Evolutionary conservation across 2,113 vertebrate genomes (phyloP), one percentile per base, ranked within the genome.

Genomic region (Lepisosteus osseus): DNA sequence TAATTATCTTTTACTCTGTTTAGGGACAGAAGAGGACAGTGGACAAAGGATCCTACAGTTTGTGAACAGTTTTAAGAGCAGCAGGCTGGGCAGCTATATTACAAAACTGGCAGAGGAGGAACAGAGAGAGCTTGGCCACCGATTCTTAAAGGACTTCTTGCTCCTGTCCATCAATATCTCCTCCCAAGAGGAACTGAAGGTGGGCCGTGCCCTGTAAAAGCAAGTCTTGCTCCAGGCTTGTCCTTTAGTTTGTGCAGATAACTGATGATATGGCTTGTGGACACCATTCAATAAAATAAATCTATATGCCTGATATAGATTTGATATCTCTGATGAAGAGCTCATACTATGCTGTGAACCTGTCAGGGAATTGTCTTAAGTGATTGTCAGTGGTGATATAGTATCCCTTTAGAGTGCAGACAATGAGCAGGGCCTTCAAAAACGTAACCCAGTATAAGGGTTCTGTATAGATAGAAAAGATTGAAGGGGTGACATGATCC

Each of bases 91-190:
- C 15, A 2, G 65, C 29, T 77, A 78, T 70, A 40, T 91, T 0
- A 68, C 76, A 57, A 80, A 75, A 1, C 87, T 89, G 12, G 78
- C 87, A 2, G 75, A 65, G 6, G 66, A 7, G 29, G 87, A 88
- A 5, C 77, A 54, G 0, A 0, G 4, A 1, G 73, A 85, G 17
- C 78, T 83, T 9, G 63, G 54, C 7, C 75, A 14, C 4, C 71
- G 61, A 61, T 92, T 77, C 45, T 80, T 92, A 7, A 76, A 71
- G 0, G 90, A 92, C 82, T 87, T 87, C 29, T 80, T 92, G 61
- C 82, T 86, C 65, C 79, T 90, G 54, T 79, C 74, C 43, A 71
- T 86, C 42, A 86, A 86, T 78, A 74, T 88, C 61, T 79, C 79
- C 11, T 83, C 82, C 0, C 75, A 78, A n/a, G 74, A 83, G 0